A percentile compares a stretch with the other conserved stretches of the same genome.
phyloP scores from a whole-genome alignment of 2,113 vertebrate species.

The Urocynchramus pylzowi region DNA sequence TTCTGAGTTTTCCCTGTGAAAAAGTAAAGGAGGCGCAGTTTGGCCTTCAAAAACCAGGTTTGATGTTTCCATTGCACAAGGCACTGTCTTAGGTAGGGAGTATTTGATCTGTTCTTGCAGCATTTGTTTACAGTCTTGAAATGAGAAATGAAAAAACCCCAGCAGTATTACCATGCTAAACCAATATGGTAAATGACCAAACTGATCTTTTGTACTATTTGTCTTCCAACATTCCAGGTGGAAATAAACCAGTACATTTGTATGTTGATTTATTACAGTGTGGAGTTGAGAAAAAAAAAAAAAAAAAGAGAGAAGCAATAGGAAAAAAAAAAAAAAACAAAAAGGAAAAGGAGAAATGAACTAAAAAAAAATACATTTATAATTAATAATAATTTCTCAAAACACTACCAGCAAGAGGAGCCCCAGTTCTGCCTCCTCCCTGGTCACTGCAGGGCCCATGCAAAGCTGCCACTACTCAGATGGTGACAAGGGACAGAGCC shows the following conservation, averaged over 20 bases:
- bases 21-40: not conserved
- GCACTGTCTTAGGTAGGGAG: not conserved
- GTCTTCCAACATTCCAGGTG: conserved; percentile 71
- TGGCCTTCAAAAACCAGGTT: conserved; percentile 47
- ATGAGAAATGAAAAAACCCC: not conserved
- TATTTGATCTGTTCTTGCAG: not conserved
- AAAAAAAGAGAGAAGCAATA: not conserved
- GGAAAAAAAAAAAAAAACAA: not conserved
- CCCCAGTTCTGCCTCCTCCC: not conserved
- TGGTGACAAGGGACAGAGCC: not conserved
- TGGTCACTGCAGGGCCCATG: not conserved
- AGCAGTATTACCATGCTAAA: conserved; percentile 12
- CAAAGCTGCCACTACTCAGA: not conserved
- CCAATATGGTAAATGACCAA: conserved; percentile 69
- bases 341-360: not conserved
- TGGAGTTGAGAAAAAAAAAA: not conserved
- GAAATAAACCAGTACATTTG: conserved; percentile 60
- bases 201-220: conserved; percentile 58
- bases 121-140: conserved; percentile 9
- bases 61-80: not conserved
- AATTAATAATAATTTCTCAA: not conserved
- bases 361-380: not conserved
- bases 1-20: not conserved
- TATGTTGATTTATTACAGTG: conserved; percentile 67
- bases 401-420: not conserved